A percentile compares a stretch with the other conserved stretches of the same genome.
Evolutionary conservation across 2,113 vertebrate genomes (phyloP).

Genomic region (Hippocampus mohnikei): DNA sequence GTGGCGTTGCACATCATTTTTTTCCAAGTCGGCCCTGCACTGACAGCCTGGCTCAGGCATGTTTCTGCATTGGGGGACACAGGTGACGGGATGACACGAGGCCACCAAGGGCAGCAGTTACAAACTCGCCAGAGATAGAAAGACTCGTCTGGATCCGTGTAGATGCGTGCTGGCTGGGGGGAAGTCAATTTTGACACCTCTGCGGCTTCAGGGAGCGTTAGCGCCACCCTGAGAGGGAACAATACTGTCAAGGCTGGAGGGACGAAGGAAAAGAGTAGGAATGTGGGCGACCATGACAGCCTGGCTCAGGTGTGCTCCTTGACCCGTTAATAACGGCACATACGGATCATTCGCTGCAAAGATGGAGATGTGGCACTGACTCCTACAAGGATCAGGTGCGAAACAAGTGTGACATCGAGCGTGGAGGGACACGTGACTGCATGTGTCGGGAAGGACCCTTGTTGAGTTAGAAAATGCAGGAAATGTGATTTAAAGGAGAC

Average conservation of each 20-base stretch:
- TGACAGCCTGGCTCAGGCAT: conserved; percentile 16
- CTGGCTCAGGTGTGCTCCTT: conserved; percentile 54
- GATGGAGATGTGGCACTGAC: not conserved
- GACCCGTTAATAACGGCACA: conserved; percentile 46
- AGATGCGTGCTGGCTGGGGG: conserved; percentile 38
- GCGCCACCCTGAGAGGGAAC: conserved; percentile 3
- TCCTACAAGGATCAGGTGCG: not conserved
- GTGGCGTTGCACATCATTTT: not conserved
- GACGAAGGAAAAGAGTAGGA: not conserved
- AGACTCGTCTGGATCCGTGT: conserved; percentile 43
- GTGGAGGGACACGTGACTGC: not conserved
- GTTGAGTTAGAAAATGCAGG: not conserved
- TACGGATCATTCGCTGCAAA: conserved; percentile 19
- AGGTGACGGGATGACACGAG: conserved; percentile 1
- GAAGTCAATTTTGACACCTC: conserved; percentile 36
- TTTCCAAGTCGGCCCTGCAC: not conserved
- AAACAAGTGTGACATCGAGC: conserved; percentile 2
- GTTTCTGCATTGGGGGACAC: not conserved
- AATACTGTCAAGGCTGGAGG: not conserved
- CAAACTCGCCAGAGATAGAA: conserved; percentile 9
- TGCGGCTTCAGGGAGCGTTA: conserved; percentile 41
- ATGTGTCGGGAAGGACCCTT: not conserved
- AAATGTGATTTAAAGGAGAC: not conserved
- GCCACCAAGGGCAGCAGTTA: conserved; percentile 5
- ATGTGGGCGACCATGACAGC: conserved; percentile 18